Evolutionary conservation across 2,888 invertebrate genomes (phyloP), one percentile per base, ranked within the genome.

Genomic region (Cactoblastis cactorum): DNA sequence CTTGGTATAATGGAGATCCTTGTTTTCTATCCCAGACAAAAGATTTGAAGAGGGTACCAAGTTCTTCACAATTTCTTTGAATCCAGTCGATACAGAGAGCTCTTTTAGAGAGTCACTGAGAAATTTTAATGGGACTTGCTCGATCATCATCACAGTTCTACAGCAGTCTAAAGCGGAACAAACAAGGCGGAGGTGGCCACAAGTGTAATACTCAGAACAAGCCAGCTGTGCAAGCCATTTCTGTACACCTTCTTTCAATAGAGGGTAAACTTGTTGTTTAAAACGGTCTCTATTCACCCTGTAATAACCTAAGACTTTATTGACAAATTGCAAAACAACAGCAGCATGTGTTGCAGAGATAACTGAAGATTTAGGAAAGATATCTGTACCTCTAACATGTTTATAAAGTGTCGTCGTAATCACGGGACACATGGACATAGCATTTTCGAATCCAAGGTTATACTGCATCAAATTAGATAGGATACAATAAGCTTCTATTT

Each of bases 401-500:
- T 90, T 91, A 59, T 91, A 87, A 28, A 94, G 68, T 47, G 91
- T 80, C 55, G 87, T 88, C 46, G 92, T 70, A 45, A 94, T 71
- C 33, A 92, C 72, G 9, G 93, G 92, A 57, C 87, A 90, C n/a
- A 92, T 57, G 19, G 82, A 71, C 67, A 76, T 66, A 37, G 91
- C 81, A 56, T 87, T 71, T 38, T 91, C 85, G 34, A 81, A 61
- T 0, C 86, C 87, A 34, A 92, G 66, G 22, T 84, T 87, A 67
- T 91, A 92, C 59, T 87, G 78, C 4, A 93, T 57, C 18, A 93
- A 76, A 52, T 92, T 87, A 24, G 91, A 84, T 74, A 92, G 89
- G 33, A 92, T 79, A 67, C 91, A 89, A 54, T 92, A 90, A 37
- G 91, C 84, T 83, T 94, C 94, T 19, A 92, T 92, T 77, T 94